These are phyloP conservation scores for Lepilemur septentrionalis DNA, from an alignment of 2,797 vertebrate species.

Conservation along the genomic window DNA sequence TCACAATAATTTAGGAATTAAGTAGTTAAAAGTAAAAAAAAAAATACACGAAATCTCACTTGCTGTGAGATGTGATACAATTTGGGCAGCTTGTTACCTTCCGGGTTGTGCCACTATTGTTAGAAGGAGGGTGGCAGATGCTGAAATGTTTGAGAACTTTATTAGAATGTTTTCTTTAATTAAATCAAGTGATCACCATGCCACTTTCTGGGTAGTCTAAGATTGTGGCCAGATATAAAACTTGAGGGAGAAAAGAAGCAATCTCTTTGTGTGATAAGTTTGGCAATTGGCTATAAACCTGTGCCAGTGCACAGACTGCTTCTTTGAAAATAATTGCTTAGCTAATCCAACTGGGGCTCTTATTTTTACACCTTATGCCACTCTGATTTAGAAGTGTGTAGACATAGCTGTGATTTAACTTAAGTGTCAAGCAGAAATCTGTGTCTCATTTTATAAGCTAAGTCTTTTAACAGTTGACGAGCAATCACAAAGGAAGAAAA, in stretches of 20 bases:
- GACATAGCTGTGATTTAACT: neutral
- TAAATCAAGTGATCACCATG: neutral
- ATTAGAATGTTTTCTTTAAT: slow-evolving; percentile 18
- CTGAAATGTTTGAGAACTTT: neutral
- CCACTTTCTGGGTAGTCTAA: neutral
- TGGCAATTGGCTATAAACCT: neutral
- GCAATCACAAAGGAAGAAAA: neutral
- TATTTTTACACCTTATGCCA: neutral
- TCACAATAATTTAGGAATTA: neutral
- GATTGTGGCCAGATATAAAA: neutral
- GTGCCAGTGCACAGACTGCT: neutral
- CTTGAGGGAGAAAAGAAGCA: neutral
- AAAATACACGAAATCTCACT: neutral
- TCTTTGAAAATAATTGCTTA: slow-evolving; percentile 13
- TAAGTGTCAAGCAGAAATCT: neutral
- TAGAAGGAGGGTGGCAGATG: neutral
- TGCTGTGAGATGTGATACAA: neutral
- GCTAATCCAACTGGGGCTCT: neutral
- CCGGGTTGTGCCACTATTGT: neutral
- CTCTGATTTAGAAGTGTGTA: neutral
- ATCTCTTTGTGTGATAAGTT: neutral
- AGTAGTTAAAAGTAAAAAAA: neutral
- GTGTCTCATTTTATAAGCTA: neutral
- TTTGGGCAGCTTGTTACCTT: neutral
- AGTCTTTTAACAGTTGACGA: neutral